These are phyloP conservation scores for Helleia helle DNA, from an alignment of 2,888 invertebrate genomes.

Conservation along the genomic window DNA sequence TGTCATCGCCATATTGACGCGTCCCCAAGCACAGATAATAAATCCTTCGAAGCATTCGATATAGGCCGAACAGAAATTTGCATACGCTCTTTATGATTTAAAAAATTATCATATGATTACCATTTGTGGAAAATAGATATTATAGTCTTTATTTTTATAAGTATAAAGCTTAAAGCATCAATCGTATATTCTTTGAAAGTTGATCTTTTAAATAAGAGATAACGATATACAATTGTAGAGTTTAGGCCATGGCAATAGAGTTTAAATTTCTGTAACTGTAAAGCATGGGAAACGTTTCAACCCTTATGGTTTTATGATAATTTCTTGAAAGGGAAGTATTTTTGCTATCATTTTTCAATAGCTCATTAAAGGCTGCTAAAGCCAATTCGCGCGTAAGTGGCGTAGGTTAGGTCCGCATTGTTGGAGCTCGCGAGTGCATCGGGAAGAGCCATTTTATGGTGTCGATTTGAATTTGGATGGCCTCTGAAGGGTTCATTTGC, in stretches of 20 bases:
- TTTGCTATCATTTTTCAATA: slow-evolving; percentile 74
- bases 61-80: slow-evolving; percentile 42
- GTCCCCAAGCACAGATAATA: slow-evolving; percentile 32
- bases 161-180: slow-evolving; percentile 1
- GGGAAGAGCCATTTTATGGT: slow-evolving; percentile 62
- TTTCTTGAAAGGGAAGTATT: slow-evolving; percentile 53
- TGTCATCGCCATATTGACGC: slow-evolving; percentile 61
- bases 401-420: slow-evolving; percentile 42
- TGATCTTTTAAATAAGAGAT: neutral
- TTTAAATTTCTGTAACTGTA: slow-evolving; percentile 17
- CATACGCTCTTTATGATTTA: slow-evolving; percentile 63
- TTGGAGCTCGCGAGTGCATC: slow-evolving; percentile 46
- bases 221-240: neutral
- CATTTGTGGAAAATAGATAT: neutral
- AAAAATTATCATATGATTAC: slow-evolving; percentile 43
- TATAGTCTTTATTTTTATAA: neutral
- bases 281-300: slow-evolving; percentile 43
- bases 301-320: slow-evolving; percentile 65
- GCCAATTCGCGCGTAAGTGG: slow-evolving; percentile 57
- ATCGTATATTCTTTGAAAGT: neutral
- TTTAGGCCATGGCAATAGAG: slow-evolving; percentile 14
- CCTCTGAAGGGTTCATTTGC: slow-evolving; percentile 58
- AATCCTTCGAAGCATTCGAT: slow-evolving; percentile 31
- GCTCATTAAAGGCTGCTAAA: slow-evolving; percentile 59
- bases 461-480: slow-evolving; percentile 59